A percentile compares a stretch with the other conserved stretches of the same genome.
phyloP scores from a whole-genome alignment of 2,797 vertebrate genomes.

The Melanotaenia boesemani region DNA sequence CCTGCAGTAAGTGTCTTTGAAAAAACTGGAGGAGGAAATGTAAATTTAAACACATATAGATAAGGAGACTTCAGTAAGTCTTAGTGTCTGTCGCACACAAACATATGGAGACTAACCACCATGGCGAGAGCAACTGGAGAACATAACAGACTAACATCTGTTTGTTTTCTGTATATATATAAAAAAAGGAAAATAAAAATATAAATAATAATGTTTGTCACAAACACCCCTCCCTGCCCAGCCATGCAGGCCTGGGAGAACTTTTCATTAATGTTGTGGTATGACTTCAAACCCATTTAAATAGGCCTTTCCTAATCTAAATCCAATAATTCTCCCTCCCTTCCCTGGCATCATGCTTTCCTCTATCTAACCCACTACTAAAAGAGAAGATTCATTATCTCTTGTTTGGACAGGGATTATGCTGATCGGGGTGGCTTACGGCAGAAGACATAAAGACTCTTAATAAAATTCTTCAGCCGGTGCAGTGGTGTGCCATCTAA shows the following conservation, averaged over 20 bases:
- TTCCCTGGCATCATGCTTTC: conserved; percentile 63
- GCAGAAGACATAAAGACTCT: conserved; percentile 81
- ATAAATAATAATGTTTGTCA: neutral
- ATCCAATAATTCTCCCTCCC: conserved; percentile 81
- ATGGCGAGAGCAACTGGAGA: neutral
- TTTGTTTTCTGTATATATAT: neutral
- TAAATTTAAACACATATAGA: conserved; percentile 38
- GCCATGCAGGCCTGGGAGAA: conserved; percentile 57
- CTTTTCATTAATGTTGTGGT: conserved; percentile 76
- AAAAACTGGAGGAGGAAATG: conserved; percentile 39
- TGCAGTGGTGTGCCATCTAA: conserved; percentile 74
- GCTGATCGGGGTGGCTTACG: conserved; percentile 80
- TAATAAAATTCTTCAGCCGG: conserved; percentile 83
- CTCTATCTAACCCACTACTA: conserved; percentile 61
- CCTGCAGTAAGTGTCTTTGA: conserved; percentile 47
- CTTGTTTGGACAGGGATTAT: conserved; percentile 86
- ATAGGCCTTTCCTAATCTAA: conserved; percentile 80
- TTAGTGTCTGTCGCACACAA: neutral
- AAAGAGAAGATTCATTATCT: conserved; percentile 85
- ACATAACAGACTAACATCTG: neutral
- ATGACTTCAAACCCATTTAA: conserved; percentile 83
- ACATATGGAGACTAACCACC: neutral
- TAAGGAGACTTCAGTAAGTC: conserved; percentile 33
- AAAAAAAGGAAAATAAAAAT: neutral
- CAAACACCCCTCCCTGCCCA: conserved; percentile 23